phyloP scores from a whole-genome alignment of 2,888 invertebrate genomes.

The Parnassius mnemosyne region DNA sequence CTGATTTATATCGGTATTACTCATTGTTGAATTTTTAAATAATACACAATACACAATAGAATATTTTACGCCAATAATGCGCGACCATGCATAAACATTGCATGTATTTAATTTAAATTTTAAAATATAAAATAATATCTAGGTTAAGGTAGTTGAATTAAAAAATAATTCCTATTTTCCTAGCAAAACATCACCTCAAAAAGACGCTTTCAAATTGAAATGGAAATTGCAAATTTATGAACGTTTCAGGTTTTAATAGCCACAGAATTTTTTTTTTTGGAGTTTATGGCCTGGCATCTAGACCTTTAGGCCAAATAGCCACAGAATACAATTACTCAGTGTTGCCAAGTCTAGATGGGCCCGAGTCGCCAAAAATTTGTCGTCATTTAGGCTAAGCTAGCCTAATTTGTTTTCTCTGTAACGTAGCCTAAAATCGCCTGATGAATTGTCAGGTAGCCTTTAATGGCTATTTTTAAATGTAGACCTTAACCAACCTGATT shows the following conservation, averaged over 20 bases:
- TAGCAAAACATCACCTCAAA: conserved; percentile 20
- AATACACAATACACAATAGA: conserved; percentile 21
- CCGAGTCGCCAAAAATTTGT: too few relatives aligned
- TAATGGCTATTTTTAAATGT: too few relatives aligned
- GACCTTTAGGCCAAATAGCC: too few relatives aligned
- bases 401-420: too few relatives aligned
- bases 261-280: too few relatives aligned
- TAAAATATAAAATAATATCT: not conserved
- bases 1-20: conserved; percentile 65
- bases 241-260: not conserved
- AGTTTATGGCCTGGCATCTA: too few relatives aligned
- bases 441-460: too few relatives aligned
- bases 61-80: conserved; percentile 15
- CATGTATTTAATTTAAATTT: not conserved
- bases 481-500: too few relatives aligned
- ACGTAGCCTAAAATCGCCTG: too few relatives aligned
- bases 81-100: conserved; percentile 1
- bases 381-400: too few relatives aligned
- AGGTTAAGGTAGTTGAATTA: not conserved
- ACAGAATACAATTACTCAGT: too few relatives aligned
- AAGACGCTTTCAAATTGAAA: conserved; percentile 17
- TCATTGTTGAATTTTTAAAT: conserved; percentile 45
- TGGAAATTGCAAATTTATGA: not conserved
- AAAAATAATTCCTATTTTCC: not conserved
- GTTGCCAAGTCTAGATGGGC: too few relatives aligned